Conservation (phyloP, 2,113 vertebrate genomes). For the Mustela nigripes region DNA sequence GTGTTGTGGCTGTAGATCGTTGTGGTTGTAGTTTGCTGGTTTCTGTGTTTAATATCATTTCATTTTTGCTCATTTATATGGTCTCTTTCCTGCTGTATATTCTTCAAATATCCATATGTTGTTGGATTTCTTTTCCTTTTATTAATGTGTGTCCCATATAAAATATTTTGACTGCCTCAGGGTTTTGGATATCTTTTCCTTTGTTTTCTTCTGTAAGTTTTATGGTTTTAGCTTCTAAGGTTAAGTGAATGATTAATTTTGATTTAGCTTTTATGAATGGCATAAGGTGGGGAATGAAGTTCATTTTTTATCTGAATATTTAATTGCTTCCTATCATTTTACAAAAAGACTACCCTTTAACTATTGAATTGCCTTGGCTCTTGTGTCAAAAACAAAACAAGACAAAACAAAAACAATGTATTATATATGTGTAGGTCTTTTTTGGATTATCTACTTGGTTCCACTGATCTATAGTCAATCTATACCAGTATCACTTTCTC, state of each 20-base stretch:
- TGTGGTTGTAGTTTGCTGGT: background rate
- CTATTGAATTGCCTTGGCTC: background rate
- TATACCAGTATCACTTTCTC: background rate
- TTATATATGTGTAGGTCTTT: background rate
- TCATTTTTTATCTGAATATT: background rate
- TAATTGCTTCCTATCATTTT: background rate
- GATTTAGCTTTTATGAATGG: background rate
- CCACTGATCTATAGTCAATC: background rate
- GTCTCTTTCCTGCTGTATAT: background rate
- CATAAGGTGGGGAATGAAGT: background rate
- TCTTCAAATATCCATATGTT: background rate
- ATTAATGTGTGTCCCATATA: background rate
- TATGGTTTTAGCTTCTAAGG: background rate
- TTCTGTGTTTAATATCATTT: background rate
- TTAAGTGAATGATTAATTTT: background rate
- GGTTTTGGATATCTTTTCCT: background rate
- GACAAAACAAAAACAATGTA: background rate
- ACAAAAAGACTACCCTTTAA: background rate
- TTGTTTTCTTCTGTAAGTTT: slow-evolving; percentile 28
- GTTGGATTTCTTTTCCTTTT: background rate
- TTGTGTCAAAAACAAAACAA: background rate
- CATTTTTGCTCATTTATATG: background rate
- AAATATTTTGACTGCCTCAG: background rate
- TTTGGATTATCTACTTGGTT: background rate
- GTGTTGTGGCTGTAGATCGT: background rate